Percentiles rank a stretch among this genome's conserved stretches.
Conservation (phyloP, 2,113 vertebrate genomes). For the Hystrix cristata region DNA sequence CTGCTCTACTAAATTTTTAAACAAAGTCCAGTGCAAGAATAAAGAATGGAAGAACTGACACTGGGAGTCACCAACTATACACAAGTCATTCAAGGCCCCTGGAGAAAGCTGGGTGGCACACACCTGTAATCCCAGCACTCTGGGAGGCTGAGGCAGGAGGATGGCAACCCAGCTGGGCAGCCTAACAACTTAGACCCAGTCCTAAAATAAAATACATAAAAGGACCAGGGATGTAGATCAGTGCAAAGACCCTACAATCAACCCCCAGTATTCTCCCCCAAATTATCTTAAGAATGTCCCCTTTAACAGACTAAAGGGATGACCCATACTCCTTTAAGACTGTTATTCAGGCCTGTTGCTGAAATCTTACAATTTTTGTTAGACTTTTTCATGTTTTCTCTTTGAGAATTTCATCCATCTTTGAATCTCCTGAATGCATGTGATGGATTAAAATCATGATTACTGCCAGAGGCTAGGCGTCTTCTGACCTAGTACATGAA, state of each 20-base stretch:
- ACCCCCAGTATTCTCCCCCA: background rate
- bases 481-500: background rate
- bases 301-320: constrained; percentile 30
- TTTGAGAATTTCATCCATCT: background rate
- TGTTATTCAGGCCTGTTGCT: background rate
- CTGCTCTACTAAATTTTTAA: background rate
- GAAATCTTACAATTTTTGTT: background rate
- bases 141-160: background rate
- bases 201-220: background rate
- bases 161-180: background rate
- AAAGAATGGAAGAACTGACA: background rate
- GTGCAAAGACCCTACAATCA: background rate
- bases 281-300: background rate
- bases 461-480: background rate
- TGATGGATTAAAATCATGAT: background rate
- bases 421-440: background rate
- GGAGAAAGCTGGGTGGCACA: background rate
- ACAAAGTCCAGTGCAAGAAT: background rate
- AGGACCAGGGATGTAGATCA: background rate
- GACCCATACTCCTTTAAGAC: background rate
- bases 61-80: background rate
- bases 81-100: background rate
- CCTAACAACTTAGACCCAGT: background rate
- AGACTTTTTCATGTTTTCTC: background rate
- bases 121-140: background rate